A percentile compares a stretch with the other conserved stretches of the same genome.
phyloP scores from a whole-genome alignment of 2,797 vertebrate genomes.

The Protosalanx chinensis region DNA sequence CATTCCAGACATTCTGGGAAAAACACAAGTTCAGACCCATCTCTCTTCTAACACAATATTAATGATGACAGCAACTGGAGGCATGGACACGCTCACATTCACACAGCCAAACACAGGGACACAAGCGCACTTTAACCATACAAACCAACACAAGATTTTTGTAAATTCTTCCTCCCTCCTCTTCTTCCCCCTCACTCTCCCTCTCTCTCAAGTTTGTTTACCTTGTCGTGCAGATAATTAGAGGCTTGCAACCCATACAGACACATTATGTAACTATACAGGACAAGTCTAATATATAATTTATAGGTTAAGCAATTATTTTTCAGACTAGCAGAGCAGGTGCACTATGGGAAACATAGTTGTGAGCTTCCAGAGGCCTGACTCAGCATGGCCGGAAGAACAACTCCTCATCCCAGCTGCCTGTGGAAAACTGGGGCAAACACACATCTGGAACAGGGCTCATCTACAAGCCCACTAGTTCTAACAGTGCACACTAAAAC shows the following conservation, averaged over 20 bases:
- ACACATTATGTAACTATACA: too few relatives aligned
- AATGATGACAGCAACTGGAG: constrained; percentile 23
- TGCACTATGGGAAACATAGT: not conserved
- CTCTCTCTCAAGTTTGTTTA: constrained; percentile 61
- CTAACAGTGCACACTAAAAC: too few relatives aligned
- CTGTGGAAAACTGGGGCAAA: constrained; percentile 3
- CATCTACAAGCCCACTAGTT: not conserved
- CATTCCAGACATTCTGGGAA: constrained; percentile 70
- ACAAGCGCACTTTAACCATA: not conserved
- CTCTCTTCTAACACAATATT: constrained; percentile 36
- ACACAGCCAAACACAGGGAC: constrained; percentile 1
- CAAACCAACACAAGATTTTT: not conserved
- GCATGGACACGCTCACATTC: constrained; percentile 47
- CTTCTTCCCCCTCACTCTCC: constrained; percentile 35
- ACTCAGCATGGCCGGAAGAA: constrained; percentile 21
- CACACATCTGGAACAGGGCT: not conserved
- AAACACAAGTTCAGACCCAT: constrained; percentile 43
- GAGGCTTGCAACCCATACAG: too few relatives aligned
- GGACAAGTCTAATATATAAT: too few relatives aligned
- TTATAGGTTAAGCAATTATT: too few relatives aligned
- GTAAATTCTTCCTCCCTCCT: constrained; percentile 18
- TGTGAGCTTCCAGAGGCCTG: constrained; percentile 26
- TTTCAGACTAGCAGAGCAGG: too few relatives aligned
- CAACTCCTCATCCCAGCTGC: not conserved
- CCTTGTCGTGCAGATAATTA: constrained; percentile 44